Base-by-base conservation (phyloP, 1,140 invertebrate genomes). In the Anastrepha ludens region DNA sequence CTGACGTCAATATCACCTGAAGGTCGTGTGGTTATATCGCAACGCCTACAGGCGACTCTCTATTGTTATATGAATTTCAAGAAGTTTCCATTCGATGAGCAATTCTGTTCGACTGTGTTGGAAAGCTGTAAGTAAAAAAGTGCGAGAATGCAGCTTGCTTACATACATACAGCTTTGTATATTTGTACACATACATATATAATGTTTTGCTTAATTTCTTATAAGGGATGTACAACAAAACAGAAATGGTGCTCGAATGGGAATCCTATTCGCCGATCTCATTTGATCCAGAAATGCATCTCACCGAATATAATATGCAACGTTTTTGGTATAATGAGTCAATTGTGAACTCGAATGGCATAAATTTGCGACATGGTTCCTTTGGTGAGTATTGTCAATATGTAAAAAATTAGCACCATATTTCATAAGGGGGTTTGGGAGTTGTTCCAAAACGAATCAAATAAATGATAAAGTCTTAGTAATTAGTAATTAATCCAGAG, bases 51-150 rank as follows among this genome's bases (percentile, higher is more conserved):
- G 91, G 95, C 96, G 0, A 96, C 95, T 1, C 94, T 97, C 4
- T 96, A 97, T 88, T 98, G 97, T 90, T 96, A 96, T 93, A 96
- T 97, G 95, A 95, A 97, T 90, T 93, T 98, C 41, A 95, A 97
- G 91, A 97, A 97, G 91, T 98, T 97, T 89, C 97, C 97, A 1
- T 97, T 98, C 89, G 97, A 98, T 90, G 95, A 96, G 87, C 97
- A 98, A 93, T 95, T 95, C 41, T 97, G 97, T 91, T 95, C 96
- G 20, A 94, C 97, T 58, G 94, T 96, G 47, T 95, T 97, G 74
- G 96, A 97, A 93, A 97, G 97, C 91, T 97, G 97, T 97, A 95
- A 95, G 96, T 95, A 89, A 11, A 74, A 74, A 85, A 58, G 41
- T 1, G 11, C 70, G 11, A 55, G 50, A 0, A 55, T 67, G n/a